phyloP scores from a whole-genome alignment of 2,888 invertebrate genomes.

The Timema podura region DNA sequence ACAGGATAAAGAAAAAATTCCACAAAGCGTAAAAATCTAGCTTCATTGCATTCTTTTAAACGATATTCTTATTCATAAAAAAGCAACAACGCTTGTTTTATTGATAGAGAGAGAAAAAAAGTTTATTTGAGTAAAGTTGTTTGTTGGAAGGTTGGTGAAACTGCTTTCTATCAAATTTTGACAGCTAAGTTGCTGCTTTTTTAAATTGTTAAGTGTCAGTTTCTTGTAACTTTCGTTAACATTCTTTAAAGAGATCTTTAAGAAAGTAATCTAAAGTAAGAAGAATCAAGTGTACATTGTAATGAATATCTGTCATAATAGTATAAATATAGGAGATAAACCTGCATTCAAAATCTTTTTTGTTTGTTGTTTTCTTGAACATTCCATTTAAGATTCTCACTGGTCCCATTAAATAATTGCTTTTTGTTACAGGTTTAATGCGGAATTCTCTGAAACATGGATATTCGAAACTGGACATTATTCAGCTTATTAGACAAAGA shows the following conservation, averaged over 20 bases:
- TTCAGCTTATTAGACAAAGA: slow-evolving; percentile 52
- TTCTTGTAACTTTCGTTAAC: not conserved
- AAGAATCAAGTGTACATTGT: no score
- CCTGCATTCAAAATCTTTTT: no score
- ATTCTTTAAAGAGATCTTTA: no score
- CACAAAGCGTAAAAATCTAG: slow-evolving; percentile 22
- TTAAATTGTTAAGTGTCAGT: not conserved
- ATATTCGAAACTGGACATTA: slow-evolving; percentile 55
- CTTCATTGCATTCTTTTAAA: slow-evolving; percentile 14
- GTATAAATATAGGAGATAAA: no score
- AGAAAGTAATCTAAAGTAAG: no score
- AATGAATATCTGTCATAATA: no score
- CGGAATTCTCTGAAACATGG: slow-evolving; percentile 33
- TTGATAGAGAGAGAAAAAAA: no score
- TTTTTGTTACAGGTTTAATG: no score
- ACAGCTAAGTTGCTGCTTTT: not conserved
- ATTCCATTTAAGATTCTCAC: no score
- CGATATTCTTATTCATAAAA: not conserved
- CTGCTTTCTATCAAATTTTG: not conserved
- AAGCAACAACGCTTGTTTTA: no score
- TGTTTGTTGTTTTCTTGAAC: no score
- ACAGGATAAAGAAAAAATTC: slow-evolving; percentile 21
- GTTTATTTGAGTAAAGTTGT: not conserved
- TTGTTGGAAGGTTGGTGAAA: not conserved
- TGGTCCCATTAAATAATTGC: no score